Percentiles rank a stretch among this genome's conserved stretches.
phyloP scores from a whole-genome alignment of 2,888 invertebrate genomes.

The Poecilus cupreus region DNA sequence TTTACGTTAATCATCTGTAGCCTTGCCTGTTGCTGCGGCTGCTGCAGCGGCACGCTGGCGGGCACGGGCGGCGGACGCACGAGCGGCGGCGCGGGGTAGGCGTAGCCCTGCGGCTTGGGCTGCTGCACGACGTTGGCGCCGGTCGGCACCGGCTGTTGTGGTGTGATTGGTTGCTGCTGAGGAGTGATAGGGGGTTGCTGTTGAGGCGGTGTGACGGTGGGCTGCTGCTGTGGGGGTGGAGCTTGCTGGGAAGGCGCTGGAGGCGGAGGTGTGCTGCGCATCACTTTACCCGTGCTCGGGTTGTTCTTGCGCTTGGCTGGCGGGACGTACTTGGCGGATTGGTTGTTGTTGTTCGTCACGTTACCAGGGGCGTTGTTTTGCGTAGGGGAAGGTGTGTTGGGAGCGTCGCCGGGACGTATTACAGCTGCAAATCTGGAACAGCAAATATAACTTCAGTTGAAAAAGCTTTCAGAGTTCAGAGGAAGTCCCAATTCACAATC shows the following conservation, averaged over 20 bases:
- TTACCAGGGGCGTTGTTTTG: constrained; percentile 28
- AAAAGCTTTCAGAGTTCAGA: too few relatives aligned
- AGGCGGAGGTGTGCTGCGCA: constrained; percentile 79
- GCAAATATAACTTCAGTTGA: too few relatives aligned
- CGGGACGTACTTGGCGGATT: constrained; percentile 78
- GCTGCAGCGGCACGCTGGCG: constrained; percentile 63
- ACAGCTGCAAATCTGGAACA: constrained; percentile 84
- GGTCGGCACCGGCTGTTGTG: constrained; percentile 9
- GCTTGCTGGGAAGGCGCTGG: constrained; percentile 58
- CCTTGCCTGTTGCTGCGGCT: constrained; percentile 62
- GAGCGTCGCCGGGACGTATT: constrained; percentile 74
- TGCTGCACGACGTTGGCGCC: constrained; percentile 9
- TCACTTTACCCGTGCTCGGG: constrained; percentile 78
- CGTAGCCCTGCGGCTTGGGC: constrained; percentile 65
- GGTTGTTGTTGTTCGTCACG: constrained; percentile 39
- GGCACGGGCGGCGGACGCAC: constrained; percentile 65
- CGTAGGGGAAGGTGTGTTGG: constrained; percentile 27
- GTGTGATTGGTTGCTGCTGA: constrained; percentile 47
- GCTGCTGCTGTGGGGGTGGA: constrained; percentile 58
- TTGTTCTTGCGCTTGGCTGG: constrained; percentile 86
- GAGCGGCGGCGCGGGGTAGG: not conserved
- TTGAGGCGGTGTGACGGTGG: constrained; percentile 62
- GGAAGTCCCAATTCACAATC: too few relatives aligned
- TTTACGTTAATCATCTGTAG: constrained; percentile 60
- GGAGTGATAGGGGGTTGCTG: constrained; percentile 60